phyloP scores from a whole-genome alignment of 2,113 vertebrate genomes.

The Dermatemys mawii region DNA sequence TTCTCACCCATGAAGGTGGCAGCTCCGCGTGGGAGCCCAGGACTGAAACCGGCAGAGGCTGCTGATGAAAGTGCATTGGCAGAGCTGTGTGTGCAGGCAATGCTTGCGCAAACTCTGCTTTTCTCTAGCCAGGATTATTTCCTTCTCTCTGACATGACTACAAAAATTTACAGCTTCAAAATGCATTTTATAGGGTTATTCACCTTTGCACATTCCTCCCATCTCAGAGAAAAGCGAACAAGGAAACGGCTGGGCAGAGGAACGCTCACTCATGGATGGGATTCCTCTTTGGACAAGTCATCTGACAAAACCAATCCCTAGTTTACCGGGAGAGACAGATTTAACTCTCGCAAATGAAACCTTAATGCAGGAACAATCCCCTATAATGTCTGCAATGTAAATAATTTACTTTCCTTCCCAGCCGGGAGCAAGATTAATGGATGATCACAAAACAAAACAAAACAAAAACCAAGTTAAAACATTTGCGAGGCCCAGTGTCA shows the following conservation, averaged over 20 bases:
- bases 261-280: neutral
- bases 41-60: neutral
- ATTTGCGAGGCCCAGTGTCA: constrained; percentile 55
- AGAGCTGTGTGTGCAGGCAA: neutral
- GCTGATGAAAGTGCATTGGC: neutral
- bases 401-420: constrained; percentile 80
- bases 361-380: constrained; percentile 75
- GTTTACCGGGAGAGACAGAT: constrained; percentile 38
- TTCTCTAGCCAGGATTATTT: neutral
- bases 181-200: neutral
- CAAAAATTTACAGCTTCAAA: constrained; percentile 22
- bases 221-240: neutral
- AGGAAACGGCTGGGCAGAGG: neutral
- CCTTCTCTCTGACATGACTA: neutral
- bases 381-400: constrained; percentile 74
- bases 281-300: constrained; percentile 40
- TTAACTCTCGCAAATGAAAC: constrained; percentile 72
- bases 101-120: neutral
- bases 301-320: constrained; percentile 39
- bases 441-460: constrained; percentile 1
- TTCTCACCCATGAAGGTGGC: neutral
- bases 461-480: constrained; percentile 58
- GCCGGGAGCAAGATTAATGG: constrained; percentile 77
- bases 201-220: neutral
- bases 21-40: neutral